These are phyloP conservation scores for Euura lappo DNA, from an alignment of 1,140 invertebrate genomes.

Conservation along the genomic window DNA sequence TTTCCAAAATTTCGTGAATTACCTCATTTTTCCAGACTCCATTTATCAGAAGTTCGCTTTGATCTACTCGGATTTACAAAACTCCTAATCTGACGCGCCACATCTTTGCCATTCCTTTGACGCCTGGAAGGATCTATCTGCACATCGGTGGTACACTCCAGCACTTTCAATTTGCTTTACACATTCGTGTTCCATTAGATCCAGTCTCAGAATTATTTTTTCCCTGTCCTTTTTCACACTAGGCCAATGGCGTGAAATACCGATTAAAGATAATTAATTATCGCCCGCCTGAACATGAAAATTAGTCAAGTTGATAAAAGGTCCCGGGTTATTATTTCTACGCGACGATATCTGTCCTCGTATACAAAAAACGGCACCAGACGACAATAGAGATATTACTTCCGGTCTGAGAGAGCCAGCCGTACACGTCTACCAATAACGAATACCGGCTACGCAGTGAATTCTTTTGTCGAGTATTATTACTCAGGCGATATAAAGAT, in stretches of 20 bases:
- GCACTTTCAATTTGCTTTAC: too few relatives aligned
- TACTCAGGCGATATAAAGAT: neutral
- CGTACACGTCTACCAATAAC: neutral
- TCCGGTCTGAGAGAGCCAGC: neutral
- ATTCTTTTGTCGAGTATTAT: neutral
- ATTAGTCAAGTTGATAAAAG: slow-evolving; percentile 1
- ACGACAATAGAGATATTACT: slow-evolving; percentile 5
- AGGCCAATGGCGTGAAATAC: neutral
- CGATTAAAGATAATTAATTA: neutral
- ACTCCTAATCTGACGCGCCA: neutral
- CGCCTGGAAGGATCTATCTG: neutral
- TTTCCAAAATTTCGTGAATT: too few relatives aligned
- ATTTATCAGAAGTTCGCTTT: neutral
- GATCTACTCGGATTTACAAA: neutral
- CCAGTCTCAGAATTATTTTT: neutral
- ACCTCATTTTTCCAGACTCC: too few relatives aligned
- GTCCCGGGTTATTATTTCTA: neutral
- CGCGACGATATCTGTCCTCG: neutral
- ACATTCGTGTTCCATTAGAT: too few relatives aligned
- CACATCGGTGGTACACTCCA: too few relatives aligned
- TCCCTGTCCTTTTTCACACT: neutral
- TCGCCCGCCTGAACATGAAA: neutral
- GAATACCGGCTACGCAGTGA: neutral
- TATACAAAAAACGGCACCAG: neutral
- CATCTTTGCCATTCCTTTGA: neutral